Evolutionary conservation across 2,888 invertebrate genomes (phyloP), one percentile per base, ranked within the genome.

Genomic region (Stegophylla sp.): DNA sequence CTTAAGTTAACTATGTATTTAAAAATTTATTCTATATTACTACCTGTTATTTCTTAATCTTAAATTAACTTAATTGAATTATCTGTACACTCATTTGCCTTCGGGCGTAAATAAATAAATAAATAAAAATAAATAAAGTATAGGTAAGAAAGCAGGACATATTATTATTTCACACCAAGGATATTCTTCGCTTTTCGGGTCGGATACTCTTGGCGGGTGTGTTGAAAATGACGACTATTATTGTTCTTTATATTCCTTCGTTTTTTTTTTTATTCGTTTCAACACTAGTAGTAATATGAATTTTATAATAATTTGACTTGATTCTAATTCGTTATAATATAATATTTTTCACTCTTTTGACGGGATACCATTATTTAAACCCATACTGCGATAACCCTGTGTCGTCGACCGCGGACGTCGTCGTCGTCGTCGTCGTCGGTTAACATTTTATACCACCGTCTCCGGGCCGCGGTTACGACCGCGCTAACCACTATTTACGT

Each of bases 201-300:
- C n/a, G n/a, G n/a, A n/a, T n/a, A n/a, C n/a, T n/a, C n/a, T n/a
- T n/a, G n/a, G n/a, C n/a, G n/a, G n/a, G n/a, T n/a, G n/a, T n/a
- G n/a, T n/a, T 20, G 51, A 51, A 17, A 13, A 69, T 51, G 23
- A 7, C 12, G 12, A 10, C 17, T 12, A 10, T 7, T 2, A 5
- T 28, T 26, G n/a, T 51, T 71, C 15, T 34, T 69, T 34, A 20
- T 48, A 23, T 26, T 61, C n/a, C 20, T 28, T 4, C 20, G 26
- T 45, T n/a, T 41, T 41, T 12, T 51, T 1, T 17, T 4, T 51
- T 3, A 82, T 85, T 82, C 85, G 85, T 86, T 88, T 83, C 88
- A 97, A 94, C 96, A 97, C 88, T 98, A 97, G 97, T 88, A 97
- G 87, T n/a, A n/a, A n/a, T n/a, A n/a, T n/a, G n/a, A n/a, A n/a